Percentiles rank a stretch among this genome's conserved stretches.
Evolutionary conservation across 2,797 vertebrate genomes (phyloP).

Genomic region (Thalassophryne amazonica): DNA sequence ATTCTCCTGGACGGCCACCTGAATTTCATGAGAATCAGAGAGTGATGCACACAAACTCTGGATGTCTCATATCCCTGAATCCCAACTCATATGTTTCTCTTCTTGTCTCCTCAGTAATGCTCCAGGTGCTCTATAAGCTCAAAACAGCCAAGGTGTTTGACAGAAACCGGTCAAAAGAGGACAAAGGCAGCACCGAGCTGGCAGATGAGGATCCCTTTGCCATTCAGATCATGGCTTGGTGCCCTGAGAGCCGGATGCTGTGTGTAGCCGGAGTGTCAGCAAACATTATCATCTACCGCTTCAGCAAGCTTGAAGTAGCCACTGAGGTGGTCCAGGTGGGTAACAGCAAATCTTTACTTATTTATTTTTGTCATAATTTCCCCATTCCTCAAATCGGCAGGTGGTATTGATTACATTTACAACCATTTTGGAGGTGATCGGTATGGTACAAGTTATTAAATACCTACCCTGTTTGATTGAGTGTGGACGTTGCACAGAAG

Average conservation of each 20-base stretch:
- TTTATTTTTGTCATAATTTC: background rate
- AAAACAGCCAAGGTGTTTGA: slow-evolving; percentile 99
- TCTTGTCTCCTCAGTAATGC: slow-evolving; percentile 81
- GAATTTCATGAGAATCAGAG: background rate
- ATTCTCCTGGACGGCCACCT: too few relatives aligned
- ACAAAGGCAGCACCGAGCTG: slow-evolving; percentile 88
- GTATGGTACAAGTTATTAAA: too few relatives aligned
- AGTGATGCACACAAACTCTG: background rate
- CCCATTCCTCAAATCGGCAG: too few relatives aligned
- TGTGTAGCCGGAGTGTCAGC: slow-evolving; percentile 97
- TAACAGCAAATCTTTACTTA: background rate
- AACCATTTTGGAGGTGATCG: too few relatives aligned
- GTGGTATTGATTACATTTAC: too few relatives aligned
- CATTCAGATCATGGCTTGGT: slow-evolving; percentile 96
- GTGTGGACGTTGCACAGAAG: slow-evolving; percentile 46
- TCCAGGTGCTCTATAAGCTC: slow-evolving; percentile 98
- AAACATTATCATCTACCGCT: slow-evolving; percentile 94
- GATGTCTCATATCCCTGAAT: background rate
- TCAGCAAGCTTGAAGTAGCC: slow-evolving; percentile 94
- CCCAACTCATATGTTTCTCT: background rate
- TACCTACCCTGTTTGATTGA: too few relatives aligned
- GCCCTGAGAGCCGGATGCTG: slow-evolving; percentile 93
- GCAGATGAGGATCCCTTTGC: slow-evolving; percentile 97
- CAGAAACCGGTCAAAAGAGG: slow-evolving; percentile 92
- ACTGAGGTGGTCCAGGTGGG: slow-evolving; percentile 94